Evolutionary conservation across 2,113 vertebrate species (phyloP), one percentile per base, ranked within the genome.

Genomic region (Todiramphus chloris): DNA sequence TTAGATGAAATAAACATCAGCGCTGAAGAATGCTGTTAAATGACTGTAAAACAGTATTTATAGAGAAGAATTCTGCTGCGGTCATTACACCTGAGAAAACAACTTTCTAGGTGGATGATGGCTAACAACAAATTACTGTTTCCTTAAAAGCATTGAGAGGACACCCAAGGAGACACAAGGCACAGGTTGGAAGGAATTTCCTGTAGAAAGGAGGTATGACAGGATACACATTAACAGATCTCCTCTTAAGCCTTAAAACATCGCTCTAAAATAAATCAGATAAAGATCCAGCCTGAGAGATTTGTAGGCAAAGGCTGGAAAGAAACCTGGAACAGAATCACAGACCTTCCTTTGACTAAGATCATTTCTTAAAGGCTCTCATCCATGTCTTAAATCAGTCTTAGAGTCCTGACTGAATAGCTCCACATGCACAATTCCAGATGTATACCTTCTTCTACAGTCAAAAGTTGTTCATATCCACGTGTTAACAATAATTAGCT

Each of bases 1-100:
- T 94, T 96, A 94, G 90, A 97, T 93, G 94, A 97, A 97, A 96
- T 85, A 97, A 97, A 97, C 95, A 95, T 87, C 90, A 64, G 96
- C 96, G 69, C 83, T 69, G 87, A 97, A 96, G 73, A 97, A 96
- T 23, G 68, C 77, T 93, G 90, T 95, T 95, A 97, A 97, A 86
- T 62, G 89, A 84, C 94, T 95, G 74, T 83, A 96, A 95, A 97
- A 89, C 31, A 70, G 77, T 94, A n/a, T 90, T 88, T 78, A 67
- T 46, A 60, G 28, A 43, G 81, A 94, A 63, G 44, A 96, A 96
- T 86, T 81, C 68, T 84, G 37, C 35, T 67, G 88, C 72, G 66
- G 73, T 58, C 64, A 23, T 46, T 68, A 67, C 66, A 96, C 89
- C 85, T 78, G 73, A 89, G 92, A 74, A 94, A 90, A 89, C 69